Percentiles rank a stretch among this genome's conserved stretches.
These are phyloP conservation scores for Ichneumoninae sp. DNA, from an alignment of 2,888 invertebrate species.

Conservation along the genomic window DNA sequence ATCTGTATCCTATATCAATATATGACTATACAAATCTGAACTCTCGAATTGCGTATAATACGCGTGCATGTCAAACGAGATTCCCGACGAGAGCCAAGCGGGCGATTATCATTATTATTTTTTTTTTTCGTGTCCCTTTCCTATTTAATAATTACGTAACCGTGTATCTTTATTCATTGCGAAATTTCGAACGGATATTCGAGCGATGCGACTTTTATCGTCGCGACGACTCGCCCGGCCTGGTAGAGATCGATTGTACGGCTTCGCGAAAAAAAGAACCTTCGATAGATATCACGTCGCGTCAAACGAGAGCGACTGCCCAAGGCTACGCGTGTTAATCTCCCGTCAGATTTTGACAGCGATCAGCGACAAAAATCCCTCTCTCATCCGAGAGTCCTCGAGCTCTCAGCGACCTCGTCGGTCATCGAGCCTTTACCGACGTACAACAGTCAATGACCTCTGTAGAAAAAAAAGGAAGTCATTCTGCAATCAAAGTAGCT, in stretches of 20 bases:
- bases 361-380: constrained; percentile 19
- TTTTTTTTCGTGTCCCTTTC: not conserved
- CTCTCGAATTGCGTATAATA: not conserved
- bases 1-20: constrained; percentile 8
- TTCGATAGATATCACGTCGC: constrained; percentile 21
- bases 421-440: constrained; percentile 6
- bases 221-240: not conserved
- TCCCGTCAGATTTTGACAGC: constrained; percentile 5
- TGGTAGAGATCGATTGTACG: constrained; percentile 12
- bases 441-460: constrained; percentile 18
- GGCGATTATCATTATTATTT: not conserved
- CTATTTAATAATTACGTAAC: not conserved
- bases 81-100: constrained; percentile 1
- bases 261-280: constrained; percentile 4
- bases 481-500: not conserved
- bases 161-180: constrained; percentile 8
- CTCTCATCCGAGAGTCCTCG: constrained; percentile 9
- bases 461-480: not conserved
- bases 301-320: constrained; percentile 9
- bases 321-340: constrained; percentile 19
- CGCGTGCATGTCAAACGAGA: not conserved
- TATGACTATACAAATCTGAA: constrained; percentile 1
- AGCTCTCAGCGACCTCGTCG: constrained; percentile 8
- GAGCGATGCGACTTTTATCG: constrained; percentile 4
- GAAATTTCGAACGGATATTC: constrained; percentile 10